phyloP scores from a whole-genome alignment of 2,113 vertebrate genomes.

The Psittacara wagleri region DNA sequence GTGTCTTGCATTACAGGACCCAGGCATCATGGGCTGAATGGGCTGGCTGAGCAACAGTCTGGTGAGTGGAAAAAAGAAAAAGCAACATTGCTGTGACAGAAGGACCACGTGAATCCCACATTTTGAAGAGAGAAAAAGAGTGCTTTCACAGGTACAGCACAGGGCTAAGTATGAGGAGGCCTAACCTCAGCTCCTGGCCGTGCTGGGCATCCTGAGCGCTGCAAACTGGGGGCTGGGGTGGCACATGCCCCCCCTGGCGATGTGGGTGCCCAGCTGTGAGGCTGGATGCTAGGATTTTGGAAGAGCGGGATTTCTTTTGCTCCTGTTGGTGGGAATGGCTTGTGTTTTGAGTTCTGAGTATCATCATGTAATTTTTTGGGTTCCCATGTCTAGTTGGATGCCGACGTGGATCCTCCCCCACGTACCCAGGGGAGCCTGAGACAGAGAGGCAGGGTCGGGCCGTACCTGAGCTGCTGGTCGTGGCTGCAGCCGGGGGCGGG shows the following conservation, averaged over 20 bases:
- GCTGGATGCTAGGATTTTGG: neutral
- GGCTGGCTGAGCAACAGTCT: constrained; percentile 83
- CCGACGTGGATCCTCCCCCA: too few relatives aligned
- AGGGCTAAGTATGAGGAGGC: fast-evolving
- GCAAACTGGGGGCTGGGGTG: fast-evolving
- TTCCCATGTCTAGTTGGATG: neutral
- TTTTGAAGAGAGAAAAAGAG: neutral
- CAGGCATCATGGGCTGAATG: constrained; percentile 84
- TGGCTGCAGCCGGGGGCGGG: constrained; percentile 70
- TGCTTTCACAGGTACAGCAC: fast-evolving
- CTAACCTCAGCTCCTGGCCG: neutral
- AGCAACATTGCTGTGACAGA: neutral
- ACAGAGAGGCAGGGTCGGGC: neutral
- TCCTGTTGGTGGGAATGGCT: neutral
- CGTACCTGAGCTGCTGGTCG: constrained; percentile 78
- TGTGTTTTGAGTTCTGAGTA: neutral
- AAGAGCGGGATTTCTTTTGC: neutral
- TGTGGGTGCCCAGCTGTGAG: fast-evolving
- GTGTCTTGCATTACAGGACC: constrained; percentile 75
- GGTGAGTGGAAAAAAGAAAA: neutral
- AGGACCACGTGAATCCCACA: neutral
- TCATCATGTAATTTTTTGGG: neutral
- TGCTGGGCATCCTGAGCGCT: fast-evolving
- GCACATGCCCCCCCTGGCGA: too few relatives aligned
- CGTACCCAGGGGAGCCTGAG: neutral